Conservation (phyloP, 2,888 invertebrate genomes). For the Leptinotarsa haldemani region DNA sequence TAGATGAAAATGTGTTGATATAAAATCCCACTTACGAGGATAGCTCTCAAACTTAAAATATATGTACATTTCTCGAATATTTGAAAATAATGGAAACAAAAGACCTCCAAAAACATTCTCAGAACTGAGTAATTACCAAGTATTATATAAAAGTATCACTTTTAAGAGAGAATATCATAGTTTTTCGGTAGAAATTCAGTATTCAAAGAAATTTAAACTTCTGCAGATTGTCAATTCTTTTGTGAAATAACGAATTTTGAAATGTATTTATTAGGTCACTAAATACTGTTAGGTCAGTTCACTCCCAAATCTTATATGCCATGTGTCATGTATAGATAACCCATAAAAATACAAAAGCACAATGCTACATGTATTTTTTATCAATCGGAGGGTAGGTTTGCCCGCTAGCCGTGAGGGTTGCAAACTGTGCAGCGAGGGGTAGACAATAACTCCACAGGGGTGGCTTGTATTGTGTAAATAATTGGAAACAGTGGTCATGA, state of each 20-base stretch:
- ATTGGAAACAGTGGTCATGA: conserved; percentile 63
- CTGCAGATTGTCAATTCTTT: background rate
- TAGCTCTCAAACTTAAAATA: too few relatives aligned
- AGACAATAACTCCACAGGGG: conserved; percentile 54
- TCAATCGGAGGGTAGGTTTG: conserved; percentile 37
- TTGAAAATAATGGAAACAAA: too few relatives aligned
- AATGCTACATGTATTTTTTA: conserved; percentile 47
- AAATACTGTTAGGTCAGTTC: conserved; percentile 11
- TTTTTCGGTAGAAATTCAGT: background rate
- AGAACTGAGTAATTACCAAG: too few relatives aligned
- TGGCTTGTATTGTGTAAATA: conserved; percentile 60
- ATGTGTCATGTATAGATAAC: conserved; percentile 31
- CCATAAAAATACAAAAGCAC: conserved; percentile 39
- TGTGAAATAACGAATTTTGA: background rate
- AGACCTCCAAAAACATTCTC: too few relatives aligned
- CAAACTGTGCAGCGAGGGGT: conserved; percentile 42
- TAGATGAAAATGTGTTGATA: too few relatives aligned
- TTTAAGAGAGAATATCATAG: too few relatives aligned
- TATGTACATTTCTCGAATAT: too few relatives aligned
- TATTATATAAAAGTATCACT: too few relatives aligned
- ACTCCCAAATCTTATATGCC: conserved; percentile 18
- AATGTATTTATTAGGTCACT: background rate
- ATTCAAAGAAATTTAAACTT: too few relatives aligned
- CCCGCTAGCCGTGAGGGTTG: conserved; percentile 41
- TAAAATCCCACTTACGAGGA: too few relatives aligned